Base-by-base conservation (phyloP, 1,140 invertebrate species). In the Drosophila ficusphila region DNA sequence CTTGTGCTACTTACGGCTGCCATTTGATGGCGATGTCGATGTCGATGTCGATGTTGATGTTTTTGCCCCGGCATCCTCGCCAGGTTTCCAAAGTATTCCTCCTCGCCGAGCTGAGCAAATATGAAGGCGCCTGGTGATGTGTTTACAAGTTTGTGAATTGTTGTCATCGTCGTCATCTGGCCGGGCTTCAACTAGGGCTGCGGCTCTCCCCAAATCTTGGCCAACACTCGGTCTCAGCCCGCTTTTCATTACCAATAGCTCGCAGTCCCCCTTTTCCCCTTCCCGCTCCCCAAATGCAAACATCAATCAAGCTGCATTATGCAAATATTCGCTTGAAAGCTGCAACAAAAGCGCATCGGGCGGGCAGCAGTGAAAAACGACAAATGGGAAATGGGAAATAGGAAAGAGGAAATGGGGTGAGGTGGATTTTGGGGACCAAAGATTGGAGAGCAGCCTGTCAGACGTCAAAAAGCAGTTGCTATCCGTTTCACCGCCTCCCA, bases 301-400 rank as follows among this genome's bases (percentile, higher is more conserved):
- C 81, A 86, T 86, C 81, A 86, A 86, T 86, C 81, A 86, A 75
- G 57, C 54, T 76, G 76, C 57, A 86, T 86, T 86, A 86, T 86
- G 81, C 61, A 86, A 86, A 86, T 86, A 86, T 86, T 60, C 76
- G 76, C 76, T 64, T 34, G 76, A 79, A 85, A 79, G 65, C 86
- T 72, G 77, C 82, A 86, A 86, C 76, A 88, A 86, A 85, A 86
- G 79, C 56, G 71, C 81, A 81, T 44, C 44, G 51, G 54, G 46
- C 36, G 25, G 7, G 44, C 23, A 16, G 11, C 31, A 18, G 38
- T 31, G 25, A 71, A 41, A 48, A 64, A 42, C 60, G 49, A 29
- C 27, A 47, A 39, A 42, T 41, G 33, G 8, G 4, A 46, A 64
- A 61, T 27, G 21, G 21, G 36, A 44, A 34, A 11, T 12, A 9